A percentile compares a stretch with the other conserved stretches of the same genome.
Evolutionary conservation across 2,113 vertebrate genomes (phyloP).

Genomic region (Bungarus multicinctus): DNA sequence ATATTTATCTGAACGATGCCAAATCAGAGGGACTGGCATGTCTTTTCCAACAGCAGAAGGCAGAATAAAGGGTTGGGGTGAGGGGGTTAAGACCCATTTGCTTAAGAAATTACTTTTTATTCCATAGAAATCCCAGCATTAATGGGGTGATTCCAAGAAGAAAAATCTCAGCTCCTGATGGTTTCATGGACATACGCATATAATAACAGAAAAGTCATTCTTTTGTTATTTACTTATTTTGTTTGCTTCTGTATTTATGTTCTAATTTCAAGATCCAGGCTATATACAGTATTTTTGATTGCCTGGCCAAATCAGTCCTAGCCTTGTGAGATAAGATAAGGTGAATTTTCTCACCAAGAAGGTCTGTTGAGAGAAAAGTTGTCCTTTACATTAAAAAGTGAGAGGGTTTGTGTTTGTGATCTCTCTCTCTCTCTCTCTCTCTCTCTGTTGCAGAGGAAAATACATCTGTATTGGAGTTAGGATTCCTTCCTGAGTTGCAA

Average conservation of each 20-base stretch:
- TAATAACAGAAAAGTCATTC: background rate
- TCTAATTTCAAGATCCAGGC: background rate
- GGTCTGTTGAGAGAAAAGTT: too few species aligned
- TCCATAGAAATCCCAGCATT: background rate
- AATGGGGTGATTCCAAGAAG: background rate
- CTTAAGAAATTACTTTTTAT: background rate
- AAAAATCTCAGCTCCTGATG: background rate
- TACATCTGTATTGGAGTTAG: background rate
- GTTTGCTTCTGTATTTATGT: background rate
- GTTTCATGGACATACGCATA: background rate
- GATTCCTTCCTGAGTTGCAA: background rate
- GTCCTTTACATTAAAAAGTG: too few species aligned
- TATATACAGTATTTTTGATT: background rate
- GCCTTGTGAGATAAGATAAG: too few species aligned
- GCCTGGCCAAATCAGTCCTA: too few species aligned
- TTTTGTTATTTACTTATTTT: background rate
- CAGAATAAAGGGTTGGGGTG: background rate
- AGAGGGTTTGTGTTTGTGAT: too few species aligned
- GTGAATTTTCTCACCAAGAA: too few species aligned
- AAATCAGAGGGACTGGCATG: background rate
- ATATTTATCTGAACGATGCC: background rate
- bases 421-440: too few species aligned
- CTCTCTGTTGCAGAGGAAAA: background rate
- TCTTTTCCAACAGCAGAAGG: background rate
- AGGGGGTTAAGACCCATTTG: background rate